phyloP scores from a whole-genome alignment of 2,797 vertebrate genomes.

The Tauraco hartlaubi region DNA sequence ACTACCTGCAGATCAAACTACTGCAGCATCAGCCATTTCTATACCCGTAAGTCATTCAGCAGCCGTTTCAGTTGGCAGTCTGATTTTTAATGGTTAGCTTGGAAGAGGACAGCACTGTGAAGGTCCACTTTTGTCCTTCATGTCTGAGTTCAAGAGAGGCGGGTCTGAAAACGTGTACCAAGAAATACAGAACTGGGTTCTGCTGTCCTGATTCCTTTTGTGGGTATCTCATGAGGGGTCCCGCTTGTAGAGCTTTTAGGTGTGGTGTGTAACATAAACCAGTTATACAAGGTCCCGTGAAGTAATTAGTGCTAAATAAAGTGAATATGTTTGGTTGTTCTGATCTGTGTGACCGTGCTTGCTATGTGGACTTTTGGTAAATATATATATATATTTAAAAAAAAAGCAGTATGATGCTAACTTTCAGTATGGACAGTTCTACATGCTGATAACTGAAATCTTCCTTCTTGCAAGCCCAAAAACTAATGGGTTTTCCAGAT shows the following conservation, averaged over 20 bases:
- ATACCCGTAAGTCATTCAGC: background rate
- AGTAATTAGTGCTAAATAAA: background rate
- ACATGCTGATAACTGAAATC: background rate
- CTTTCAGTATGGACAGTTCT: background rate
- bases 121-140: background rate
- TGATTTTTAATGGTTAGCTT: conserved; percentile 8
- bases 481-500: background rate
- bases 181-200: background rate
- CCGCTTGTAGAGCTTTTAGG: background rate
- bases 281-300: background rate
- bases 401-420: background rate
- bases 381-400: background rate
- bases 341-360: background rate
- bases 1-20: background rate
- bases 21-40: conserved; percentile 30
- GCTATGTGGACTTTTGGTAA: background rate
- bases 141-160: background rate
- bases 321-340: background rate
- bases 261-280: background rate
- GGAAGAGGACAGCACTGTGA: background rate
- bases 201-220: background rate
- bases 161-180: background rate
- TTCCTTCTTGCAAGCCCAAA: background rate
- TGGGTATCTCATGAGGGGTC: background rate
- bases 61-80: background rate